Evolutionary conservation across 2,113 vertebrate genomes (phyloP).

Genomic region (Engystomops pustulosus): DNA sequence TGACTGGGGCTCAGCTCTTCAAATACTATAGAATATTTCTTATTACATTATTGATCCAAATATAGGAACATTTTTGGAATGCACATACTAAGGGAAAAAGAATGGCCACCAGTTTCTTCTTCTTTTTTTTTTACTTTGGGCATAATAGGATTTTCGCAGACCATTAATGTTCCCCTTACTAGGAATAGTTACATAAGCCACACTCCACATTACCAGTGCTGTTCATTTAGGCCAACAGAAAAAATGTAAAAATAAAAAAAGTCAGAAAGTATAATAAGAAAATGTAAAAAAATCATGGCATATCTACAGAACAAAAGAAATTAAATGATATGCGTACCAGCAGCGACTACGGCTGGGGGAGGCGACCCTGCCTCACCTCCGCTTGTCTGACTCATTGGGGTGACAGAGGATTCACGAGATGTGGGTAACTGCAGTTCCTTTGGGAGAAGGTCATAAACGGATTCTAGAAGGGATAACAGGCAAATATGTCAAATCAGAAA

Average conservation of each 20-base stretch:
- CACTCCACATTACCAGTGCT: constrained; percentile 77
- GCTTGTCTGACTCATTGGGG: constrained; percentile 97
- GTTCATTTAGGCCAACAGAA: constrained; percentile 76
- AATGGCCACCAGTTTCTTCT: too few relatives aligned
- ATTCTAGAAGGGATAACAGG: constrained; percentile 75
- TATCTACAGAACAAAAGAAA: constrained; percentile 47
- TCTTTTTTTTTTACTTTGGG: too few relatives aligned
- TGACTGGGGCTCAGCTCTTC: too few relatives aligned
- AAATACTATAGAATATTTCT: background rate
- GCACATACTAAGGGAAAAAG: background rate
- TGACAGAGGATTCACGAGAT: constrained; percentile 81
- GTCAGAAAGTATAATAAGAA: background rate
- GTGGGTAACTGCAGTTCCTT: constrained; percentile 92
- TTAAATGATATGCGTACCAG: constrained; percentile 85
- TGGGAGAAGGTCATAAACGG: constrained; percentile 96
- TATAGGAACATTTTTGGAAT: too few relatives aligned
- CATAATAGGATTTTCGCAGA: background rate
- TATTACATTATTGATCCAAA: background rate
- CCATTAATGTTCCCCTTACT: background rate
- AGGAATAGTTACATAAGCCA: background rate
- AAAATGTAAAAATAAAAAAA: background rate
- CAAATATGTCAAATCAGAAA: background rate
- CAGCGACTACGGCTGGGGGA: constrained; percentile 85
- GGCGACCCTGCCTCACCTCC: constrained; percentile 92
- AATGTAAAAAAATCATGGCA: background rate